Conservation (phyloP, 2,888 invertebrate species). For the Perithous albicinctus region DNA sequence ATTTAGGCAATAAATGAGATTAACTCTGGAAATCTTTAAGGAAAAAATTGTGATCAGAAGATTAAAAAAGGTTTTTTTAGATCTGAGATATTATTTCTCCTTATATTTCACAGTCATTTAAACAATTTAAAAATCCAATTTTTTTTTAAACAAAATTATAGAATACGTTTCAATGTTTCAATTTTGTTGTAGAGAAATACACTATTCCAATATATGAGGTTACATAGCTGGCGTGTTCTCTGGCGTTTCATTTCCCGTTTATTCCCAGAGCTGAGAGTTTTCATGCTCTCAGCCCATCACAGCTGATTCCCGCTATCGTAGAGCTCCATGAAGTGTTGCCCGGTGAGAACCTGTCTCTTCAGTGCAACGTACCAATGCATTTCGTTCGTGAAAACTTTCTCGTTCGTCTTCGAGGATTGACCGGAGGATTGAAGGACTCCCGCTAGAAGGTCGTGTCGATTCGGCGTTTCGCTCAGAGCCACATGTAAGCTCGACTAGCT, state of each 20-base stretch:
- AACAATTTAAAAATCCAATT: not conserved
- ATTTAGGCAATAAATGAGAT: not conserved
- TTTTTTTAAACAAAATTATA: not conserved
- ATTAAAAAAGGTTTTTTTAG: not conserved
- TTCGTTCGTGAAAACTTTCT: conserved; percentile 31
- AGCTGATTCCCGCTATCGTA: conserved; percentile 30
- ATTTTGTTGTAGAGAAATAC: not conserved
- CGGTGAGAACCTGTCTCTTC: conserved; percentile 49
- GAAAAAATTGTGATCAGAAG: not conserved
- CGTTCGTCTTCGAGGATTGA: conserved; percentile 11
- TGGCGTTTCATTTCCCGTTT: conserved; percentile 59
- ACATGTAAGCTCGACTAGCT: not conserved
- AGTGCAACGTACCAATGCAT: conserved; percentile 35
- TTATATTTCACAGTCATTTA: not conserved
- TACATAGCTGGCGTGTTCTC: conserved; percentile 10
- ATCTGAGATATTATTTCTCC: not conserved
- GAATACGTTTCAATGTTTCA: not conserved
- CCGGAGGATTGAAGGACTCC: conserved; percentile 37
- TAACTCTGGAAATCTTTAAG: too few species aligned
- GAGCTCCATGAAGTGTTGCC: conserved; percentile 45
- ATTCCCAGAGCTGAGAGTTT: conserved; percentile 50
- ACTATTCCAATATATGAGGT: conserved; percentile 7
- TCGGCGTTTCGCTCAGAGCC: not conserved
- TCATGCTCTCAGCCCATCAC: conserved; percentile 38
- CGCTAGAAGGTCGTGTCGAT: conserved; percentile 42